These are phyloP conservation scores for Brevimyrus niger DNA, from an alignment of 2,113 vertebrate genomes.

Conservation along the genomic window DNA sequence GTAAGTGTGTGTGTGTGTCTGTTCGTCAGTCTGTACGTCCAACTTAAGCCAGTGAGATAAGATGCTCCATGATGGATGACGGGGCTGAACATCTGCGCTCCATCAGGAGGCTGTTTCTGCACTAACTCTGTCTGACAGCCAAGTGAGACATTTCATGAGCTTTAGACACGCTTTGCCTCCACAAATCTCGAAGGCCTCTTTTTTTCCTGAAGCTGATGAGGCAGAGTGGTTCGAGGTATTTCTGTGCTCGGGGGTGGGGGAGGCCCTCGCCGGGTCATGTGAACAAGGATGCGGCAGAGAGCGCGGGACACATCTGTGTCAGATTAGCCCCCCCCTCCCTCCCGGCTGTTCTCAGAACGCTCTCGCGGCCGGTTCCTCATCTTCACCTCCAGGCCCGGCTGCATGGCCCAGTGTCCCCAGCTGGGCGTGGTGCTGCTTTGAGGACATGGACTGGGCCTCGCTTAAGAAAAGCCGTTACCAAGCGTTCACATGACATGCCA, in stretches of 20 bases:
- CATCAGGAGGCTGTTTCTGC: background rate
- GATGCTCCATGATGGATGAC: background rate
- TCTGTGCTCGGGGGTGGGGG: constrained; percentile 24
- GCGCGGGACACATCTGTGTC: constrained; percentile 51
- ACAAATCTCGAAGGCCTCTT: background rate
- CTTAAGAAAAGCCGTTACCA: background rate
- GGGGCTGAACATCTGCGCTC: background rate
- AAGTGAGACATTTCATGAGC: constrained; percentile 1
- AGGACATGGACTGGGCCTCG: background rate
- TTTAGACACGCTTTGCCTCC: background rate
- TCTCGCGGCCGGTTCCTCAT: background rate
- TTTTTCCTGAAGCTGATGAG: background rate
- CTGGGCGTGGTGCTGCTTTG: background rate
- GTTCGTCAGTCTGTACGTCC: background rate
- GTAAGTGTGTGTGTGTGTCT: background rate
- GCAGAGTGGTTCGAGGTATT: background rate
- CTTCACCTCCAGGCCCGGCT: background rate
- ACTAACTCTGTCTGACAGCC: background rate
- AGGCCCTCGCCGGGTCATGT: constrained; percentile 45
- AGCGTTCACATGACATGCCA: constrained; percentile 8
- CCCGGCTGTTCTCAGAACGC: background rate
- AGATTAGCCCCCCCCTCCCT: constrained; percentile 37
- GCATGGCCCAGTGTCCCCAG: background rate
- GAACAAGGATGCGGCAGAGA: constrained; percentile 42
- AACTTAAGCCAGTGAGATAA: background rate